These are phyloP conservation scores for Teinopalpus imperialis DNA, from an alignment of 2,888 invertebrate genomes.

Conservation along the genomic window DNA sequence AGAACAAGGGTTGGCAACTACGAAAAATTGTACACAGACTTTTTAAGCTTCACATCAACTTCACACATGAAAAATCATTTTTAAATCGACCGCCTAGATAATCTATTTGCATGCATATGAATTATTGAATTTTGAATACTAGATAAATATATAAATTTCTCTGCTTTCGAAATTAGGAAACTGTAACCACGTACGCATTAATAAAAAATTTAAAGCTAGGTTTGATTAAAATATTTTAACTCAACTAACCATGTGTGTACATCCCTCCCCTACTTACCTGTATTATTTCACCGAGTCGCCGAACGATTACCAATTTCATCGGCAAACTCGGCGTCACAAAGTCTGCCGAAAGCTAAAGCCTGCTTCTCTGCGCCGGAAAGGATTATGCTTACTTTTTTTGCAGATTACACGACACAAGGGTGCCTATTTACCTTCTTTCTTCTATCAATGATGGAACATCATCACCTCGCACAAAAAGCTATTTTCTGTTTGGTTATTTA, in stretches of 20 bases:
- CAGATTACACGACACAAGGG: constrained; percentile 58
- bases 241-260: background rate
- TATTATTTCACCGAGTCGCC: constrained; percentile 49
- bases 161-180: no score
- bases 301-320: constrained; percentile 64
- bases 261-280: constrained; percentile 61
- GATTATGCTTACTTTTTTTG: constrained; percentile 71
- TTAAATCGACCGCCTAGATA: no score
- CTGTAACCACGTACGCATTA: no score
- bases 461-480: constrained; percentile 25
- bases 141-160: no score
- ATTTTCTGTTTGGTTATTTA: constrained; percentile 16
- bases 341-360: constrained; percentile 65
- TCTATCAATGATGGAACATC: constrained; percentile 29
- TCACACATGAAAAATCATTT: no score
- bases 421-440: constrained; percentile 52
- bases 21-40: no score
- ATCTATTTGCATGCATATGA: no score
- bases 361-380: constrained; percentile 61
- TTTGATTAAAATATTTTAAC: background rate
- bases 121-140: no score
- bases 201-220: no score
- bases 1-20: constrained; percentile 54
- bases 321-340: constrained; percentile 65
- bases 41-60: no score